Percentiles rank a stretch among this genome's conserved stretches.
Evolutionary conservation across 2,797 vertebrate species (phyloP).

Genomic region (Babyrousa celebensis): DNA sequence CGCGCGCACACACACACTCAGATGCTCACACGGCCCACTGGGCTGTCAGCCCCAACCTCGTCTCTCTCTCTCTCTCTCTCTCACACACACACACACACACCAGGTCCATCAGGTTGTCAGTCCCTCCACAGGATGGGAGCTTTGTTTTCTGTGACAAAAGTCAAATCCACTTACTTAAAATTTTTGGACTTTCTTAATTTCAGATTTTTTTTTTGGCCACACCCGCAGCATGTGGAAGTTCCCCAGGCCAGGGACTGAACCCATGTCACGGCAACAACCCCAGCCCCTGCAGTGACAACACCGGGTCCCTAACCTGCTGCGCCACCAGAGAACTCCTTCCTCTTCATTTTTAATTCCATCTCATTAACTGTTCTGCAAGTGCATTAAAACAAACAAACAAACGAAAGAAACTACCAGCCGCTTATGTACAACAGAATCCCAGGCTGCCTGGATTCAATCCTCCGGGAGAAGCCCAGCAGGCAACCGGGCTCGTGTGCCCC

Average conservation of each 20-base stretch:
- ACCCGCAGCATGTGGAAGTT: too few relatives aligned
- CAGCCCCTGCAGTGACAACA: too few relatives aligned
- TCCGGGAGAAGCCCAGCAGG: neutral
- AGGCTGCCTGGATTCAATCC: neutral
- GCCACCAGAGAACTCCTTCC: neutral
- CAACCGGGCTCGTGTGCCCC: too few relatives aligned
- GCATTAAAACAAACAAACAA: neutral
- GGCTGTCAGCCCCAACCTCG: too few relatives aligned
- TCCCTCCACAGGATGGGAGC: neutral
- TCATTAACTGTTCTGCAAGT: neutral
- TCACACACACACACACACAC: neutral
- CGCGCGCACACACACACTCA: neutral
- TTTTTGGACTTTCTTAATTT: neutral
- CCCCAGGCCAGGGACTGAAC: too few relatives aligned
- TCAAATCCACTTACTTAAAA: neutral
- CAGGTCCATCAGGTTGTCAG: neutral
- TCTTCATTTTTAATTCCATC: neutral
- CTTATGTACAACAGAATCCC: neutral
- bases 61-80: too few relatives aligned
- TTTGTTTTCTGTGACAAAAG: neutral
- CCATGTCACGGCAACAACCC: too few relatives aligned
- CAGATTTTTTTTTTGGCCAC: too few relatives aligned
- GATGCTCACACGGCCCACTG: neutral
- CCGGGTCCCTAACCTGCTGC: too few relatives aligned
- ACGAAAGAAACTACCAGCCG: neutral